Conservation (phyloP, 2,888 invertebrate species). For the Platycheirus rosarum region DNA sequence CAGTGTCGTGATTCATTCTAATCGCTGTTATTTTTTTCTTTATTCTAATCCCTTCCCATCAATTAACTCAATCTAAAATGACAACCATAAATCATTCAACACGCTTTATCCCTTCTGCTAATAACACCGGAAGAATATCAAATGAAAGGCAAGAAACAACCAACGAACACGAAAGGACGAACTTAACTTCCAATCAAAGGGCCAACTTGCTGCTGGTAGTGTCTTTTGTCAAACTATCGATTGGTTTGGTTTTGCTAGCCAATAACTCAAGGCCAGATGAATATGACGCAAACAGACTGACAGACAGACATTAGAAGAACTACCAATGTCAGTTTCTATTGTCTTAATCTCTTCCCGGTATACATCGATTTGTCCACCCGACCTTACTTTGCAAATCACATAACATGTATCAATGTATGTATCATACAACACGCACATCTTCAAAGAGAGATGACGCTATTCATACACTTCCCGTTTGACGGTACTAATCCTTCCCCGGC, state of each 20-base stretch:
- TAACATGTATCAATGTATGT: neutral
- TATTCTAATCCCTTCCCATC: slow-evolving; percentile 41
- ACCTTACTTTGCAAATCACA: slow-evolving; percentile 27
- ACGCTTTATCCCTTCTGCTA: slow-evolving; percentile 24
- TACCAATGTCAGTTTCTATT: slow-evolving; percentile 57
- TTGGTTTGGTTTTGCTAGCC: slow-evolving; percentile 44
- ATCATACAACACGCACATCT: slow-evolving; percentile 26
- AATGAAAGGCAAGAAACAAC: slow-evolving; percentile 36
- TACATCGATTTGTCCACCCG: slow-evolving; percentile 55
- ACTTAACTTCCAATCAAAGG: slow-evolving; percentile 37
- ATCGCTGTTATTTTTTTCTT: slow-evolving; percentile 1
- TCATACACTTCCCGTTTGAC: slow-evolving; percentile 29
- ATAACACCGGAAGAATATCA: slow-evolving; percentile 49
- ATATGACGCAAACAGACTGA: slow-evolving; percentile 49
- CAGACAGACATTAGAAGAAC: slow-evolving; percentile 9
- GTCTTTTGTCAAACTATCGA: slow-evolving; percentile 60
- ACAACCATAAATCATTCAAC: slow-evolving; percentile 58
- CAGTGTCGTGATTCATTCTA: neutral
- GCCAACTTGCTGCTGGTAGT: neutral
- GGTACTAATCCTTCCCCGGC: slow-evolving; percentile 50
- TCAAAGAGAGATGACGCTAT: slow-evolving; percentile 25
- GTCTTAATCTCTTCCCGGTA: slow-evolving; percentile 51
- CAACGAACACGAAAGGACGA: slow-evolving; percentile 40
- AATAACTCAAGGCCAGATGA: slow-evolving; percentile 63
- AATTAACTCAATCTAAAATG: slow-evolving; percentile 16